Evolutionary conservation across 2,113 vertebrate species (phyloP), one percentile per base, ranked within the genome.

Genomic region (Turnix velox): DNA sequence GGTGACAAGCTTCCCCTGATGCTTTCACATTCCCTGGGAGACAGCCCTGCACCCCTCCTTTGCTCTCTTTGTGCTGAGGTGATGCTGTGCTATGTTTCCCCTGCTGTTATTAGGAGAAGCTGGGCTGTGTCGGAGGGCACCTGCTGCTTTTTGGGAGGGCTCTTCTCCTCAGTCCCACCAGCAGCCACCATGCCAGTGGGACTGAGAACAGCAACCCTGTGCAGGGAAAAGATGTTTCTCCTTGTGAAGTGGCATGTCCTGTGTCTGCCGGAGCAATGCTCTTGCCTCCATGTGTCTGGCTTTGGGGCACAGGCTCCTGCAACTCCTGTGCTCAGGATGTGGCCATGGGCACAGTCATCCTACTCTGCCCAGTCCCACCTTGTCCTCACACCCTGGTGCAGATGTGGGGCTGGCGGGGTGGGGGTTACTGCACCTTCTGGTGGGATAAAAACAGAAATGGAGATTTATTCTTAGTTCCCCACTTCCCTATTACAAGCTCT

Each of bases 241-340:
- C 45, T 42, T 1, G 25, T 7, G 12, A 30, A 39, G 40, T 4
- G 0, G 1, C 4, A 1, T 16, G 57, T 16, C 15, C 19, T 3
- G 0, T 7, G 19, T 14, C 42, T 22, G 7, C 8, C 48, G 3
- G 61, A 17, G 16, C 3, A 1, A 11, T 2, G 3, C 15, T 3
- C 0, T 7, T 22, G 5, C 25, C 4, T 3, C 0, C 4, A 4
- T 25, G 4, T 17, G 18, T 27, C 35, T 5, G 68, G 20, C 7
- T 37, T 61, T 40, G 3, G 78, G 24, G 7, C 3, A 8, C 18
- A 6, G 18, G 6, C 2, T 45, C 73, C 81, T 14, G 65, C 59
- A 37, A 48, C 58, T 75, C 28, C 45, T 31, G 35, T 3, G 0
- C 24, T 42, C 3, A 6, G 35, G 48, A 7, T 0, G 3, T 0